These are phyloP conservation scores for Bombyx huttoni DNA, from an alignment of 2,888 invertebrate genomes.

Conservation along the genomic window DNA sequence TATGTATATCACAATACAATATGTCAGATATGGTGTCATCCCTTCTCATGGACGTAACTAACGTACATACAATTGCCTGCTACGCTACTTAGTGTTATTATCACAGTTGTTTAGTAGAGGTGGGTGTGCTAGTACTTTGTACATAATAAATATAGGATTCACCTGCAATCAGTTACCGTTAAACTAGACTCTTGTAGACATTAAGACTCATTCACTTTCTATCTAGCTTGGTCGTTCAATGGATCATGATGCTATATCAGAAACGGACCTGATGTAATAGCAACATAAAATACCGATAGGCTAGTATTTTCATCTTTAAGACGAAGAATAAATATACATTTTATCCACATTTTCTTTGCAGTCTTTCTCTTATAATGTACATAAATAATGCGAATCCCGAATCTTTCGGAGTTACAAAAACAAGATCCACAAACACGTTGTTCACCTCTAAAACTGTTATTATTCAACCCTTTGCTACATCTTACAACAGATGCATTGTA, in stretches of 20 bases:
- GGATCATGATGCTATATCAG: slow-evolving; percentile 20
- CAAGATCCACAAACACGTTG: slow-evolving; percentile 57
- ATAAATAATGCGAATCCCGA: slow-evolving; percentile 61
- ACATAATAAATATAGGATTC: slow-evolving; percentile 65
- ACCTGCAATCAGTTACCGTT: slow-evolving; percentile 55
- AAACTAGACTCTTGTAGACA: slow-evolving; percentile 33
- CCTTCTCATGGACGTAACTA: slow-evolving; percentile 72
- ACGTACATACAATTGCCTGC: slow-evolving; percentile 69
- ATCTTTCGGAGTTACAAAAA: slow-evolving; percentile 28
- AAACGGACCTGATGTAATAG: slow-evolving; percentile 20
- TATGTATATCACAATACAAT: slow-evolving; percentile 68
- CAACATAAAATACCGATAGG: slow-evolving; percentile 22
- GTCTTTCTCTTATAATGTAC: slow-evolving; percentile 69
- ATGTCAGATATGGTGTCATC: slow-evolving; percentile 75
- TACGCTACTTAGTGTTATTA: slow-evolving; percentile 74
- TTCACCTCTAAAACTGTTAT: slow-evolving; percentile 46
- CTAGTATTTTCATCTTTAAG: slow-evolving; percentile 60
- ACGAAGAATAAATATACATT: slow-evolving; percentile 45
- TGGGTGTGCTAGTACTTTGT: slow-evolving; percentile 71
- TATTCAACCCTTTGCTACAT: slow-evolving; percentile 45
- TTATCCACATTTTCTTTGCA: slow-evolving; percentile 60
- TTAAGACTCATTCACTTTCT: slow-evolving; percentile 36
- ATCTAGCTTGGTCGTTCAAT: slow-evolving; percentile 35
- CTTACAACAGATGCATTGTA: slow-evolving; percentile 39
- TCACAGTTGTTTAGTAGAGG: slow-evolving; percentile 74